Evolutionary conservation across 2,888 invertebrate genomes (phyloP), one percentile per base, ranked within the genome.

Genomic region (Panzeria rudis): DNA sequence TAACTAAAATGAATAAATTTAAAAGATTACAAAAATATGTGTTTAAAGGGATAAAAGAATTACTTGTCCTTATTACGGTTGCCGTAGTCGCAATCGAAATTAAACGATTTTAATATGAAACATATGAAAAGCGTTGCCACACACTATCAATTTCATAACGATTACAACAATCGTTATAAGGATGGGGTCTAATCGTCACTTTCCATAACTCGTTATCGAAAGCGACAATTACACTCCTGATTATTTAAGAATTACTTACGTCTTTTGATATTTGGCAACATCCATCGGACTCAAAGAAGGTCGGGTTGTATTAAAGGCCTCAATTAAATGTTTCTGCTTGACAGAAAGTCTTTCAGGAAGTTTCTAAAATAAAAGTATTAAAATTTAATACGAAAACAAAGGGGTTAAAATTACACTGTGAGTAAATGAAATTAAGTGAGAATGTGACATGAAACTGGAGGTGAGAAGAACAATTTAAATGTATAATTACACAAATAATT

Each of bases 271-370:
- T 92, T 95, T 96, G 17, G 92, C 87, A 86, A 95, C 94, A 90
- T 98, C 97, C 35, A 94, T 92, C 17, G 90, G 90, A 6, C 95
- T 95, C 4, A 98, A 94, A 1, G 97, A 97, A 0, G 98, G 97
- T 80, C 95, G 95, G 38, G 97, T 97, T 83, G 95, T 95, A 72
- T 92, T 92, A 66, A 96, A 92, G 0, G 97, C 96, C 76, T 94
- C 93, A 84, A 94, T 90, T 68, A 98, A 92, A 92, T 97, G 95
- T 73, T 93, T 93, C 87, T 94, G 94, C 62, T 93, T 93, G 38
- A 96, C 88, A 71, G 88, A 84, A 77, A 92, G 90, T 88, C 89
- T 91, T 84, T 92, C 91, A 78, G 92, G 92, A 85, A 92, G 80
- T 87, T 91, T 90, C 92, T 93, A 87, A 15, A 78, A 75, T 38